Evolutionary conservation across 2,888 invertebrate genomes (phyloP), one percentile per base, ranked within the genome.

Genomic region (Drosophila acutilabella): DNA sequence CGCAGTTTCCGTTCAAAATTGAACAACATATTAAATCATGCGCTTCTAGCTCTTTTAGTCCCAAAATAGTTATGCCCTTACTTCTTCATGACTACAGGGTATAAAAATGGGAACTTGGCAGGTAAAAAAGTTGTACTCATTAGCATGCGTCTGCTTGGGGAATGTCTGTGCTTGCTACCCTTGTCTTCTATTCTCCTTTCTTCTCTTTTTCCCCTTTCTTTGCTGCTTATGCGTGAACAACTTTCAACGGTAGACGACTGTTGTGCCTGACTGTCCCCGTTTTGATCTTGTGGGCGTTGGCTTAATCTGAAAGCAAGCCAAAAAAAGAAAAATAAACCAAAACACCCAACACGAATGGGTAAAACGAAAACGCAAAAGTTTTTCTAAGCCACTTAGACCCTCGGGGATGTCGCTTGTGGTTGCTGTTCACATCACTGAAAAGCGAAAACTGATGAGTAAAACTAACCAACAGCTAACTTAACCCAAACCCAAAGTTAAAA

Each of bases 51-150:
- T 11, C 4, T 36, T 14, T 1, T 18, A 7, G 6, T 20, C n/a
- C 7, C 20, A 20, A 20, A 10, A 5, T 38, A 23, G 5, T 51
- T 38, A 50, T 18, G n/a, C 14, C 23, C 3, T 23, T 23, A 2
- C 2, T 10, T 5, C 7, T 4, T 5, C 6, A 11, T 48, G 33
- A 13, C 16, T 53, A n/a, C 33, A 20, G 54, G 33, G 33, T 54
- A 33, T 54, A 8, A n/a, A 3, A 56, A 23, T 20, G 20, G 50
- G 42, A 59, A 60, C 59, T 62, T 54, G 33, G 26, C 61, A 69
- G 72, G 56, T 61, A 69, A 52, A 52, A 71, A 83, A 81, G 71
- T 71, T 86, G 64, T 70, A 74, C 87, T 83, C 84, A 83, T 83
- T 86, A 86, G 83, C 82, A 83, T 83, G 77, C 79, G 70, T 69